phyloP scores from a whole-genome alignment of 2,888 invertebrate species.

The Phaonia tiefii region DNA sequence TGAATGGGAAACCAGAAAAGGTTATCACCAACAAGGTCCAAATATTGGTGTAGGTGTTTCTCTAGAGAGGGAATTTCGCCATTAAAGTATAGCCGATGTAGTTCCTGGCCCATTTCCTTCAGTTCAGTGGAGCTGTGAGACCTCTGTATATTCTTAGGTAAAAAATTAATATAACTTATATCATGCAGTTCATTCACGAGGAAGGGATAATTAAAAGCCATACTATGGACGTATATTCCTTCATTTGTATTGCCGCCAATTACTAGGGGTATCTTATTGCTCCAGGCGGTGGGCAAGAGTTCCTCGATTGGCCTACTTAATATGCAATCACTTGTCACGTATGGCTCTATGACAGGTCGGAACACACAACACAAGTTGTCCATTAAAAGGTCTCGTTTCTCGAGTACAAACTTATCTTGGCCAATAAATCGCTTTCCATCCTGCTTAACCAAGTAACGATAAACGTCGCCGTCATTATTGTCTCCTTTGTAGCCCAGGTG shows the following conservation, averaged over 20 bases:
- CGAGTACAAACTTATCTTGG: conserved; percentile 72
- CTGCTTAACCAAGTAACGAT: conserved; percentile 65
- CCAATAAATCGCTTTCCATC: conserved; percentile 62
- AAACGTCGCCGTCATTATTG: conserved; percentile 73
- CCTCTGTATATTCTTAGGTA: conserved; percentile 75
- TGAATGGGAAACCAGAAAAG: conserved; percentile 76
- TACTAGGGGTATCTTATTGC: conserved; percentile 77
- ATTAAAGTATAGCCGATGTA: conserved; percentile 72
- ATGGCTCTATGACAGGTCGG: conserved; percentile 77
- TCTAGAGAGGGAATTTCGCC: conserved; percentile 68
- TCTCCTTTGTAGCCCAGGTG: conserved; percentile 75
- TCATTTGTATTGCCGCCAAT: conserved; percentile 78
- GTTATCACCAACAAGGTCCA: conserved; percentile 72
- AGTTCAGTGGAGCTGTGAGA: conserved; percentile 64
- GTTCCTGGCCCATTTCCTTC: conserved; percentile 67
- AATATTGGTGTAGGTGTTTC: conserved; percentile 59
- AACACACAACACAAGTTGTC: conserved; percentile 73
- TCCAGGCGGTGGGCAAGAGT: conserved; percentile 75
- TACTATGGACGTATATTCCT: conserved; percentile 74
- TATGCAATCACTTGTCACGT: conserved; percentile 73
- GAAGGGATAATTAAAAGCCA: conserved; percentile 37
- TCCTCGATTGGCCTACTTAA: conserved; percentile 73
- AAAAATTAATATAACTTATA: conserved; percentile 76
- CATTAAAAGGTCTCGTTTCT: conserved; percentile 72
- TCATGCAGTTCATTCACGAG: conserved; percentile 68